These are phyloP conservation scores for Sebastes flavidus DNA, from an alignment of 2,797 vertebrate genomes.

Conservation along the genomic window DNA sequence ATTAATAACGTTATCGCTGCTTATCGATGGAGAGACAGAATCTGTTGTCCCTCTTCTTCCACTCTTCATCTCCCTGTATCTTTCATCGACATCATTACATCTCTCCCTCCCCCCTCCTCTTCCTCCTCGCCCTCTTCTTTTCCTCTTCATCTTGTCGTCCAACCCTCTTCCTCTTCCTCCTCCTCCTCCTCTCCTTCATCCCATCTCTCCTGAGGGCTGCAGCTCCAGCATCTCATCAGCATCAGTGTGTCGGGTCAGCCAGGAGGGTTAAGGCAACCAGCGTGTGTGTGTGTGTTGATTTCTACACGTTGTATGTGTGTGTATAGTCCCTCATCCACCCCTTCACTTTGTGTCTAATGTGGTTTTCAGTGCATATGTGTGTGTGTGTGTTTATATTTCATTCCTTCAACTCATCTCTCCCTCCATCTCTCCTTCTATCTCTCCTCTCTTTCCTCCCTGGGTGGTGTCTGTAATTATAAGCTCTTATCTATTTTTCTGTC, in stretches of 20 bases:
- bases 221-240: slow-evolving; percentile 72
- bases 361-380: not conserved
- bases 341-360: not conserved
- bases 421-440: slow-evolving; percentile 2
- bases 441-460: slow-evolving; percentile 37
- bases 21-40: not conserved
- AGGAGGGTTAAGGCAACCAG: slow-evolving; percentile 19
- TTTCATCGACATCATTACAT: slow-evolving; percentile 54
- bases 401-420: slow-evolving; percentile 28
- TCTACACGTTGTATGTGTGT: not conserved
- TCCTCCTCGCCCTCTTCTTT: slow-evolving; percentile 26
- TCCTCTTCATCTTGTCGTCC: slow-evolving; percentile 46
- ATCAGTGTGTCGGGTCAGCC: slow-evolving; percentile 67
- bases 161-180: slow-evolving; percentile 1
- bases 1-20: slow-evolving; percentile 15
- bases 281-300: slow-evolving; percentile 2
- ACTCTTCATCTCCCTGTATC: not conserved
- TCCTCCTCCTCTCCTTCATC: slow-evolving; percentile 24
- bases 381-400: slow-evolving; percentile 21
- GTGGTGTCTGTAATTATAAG: slow-evolving; percentile 76
- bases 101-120: slow-evolving; percentile 11
- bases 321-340: not conserved
- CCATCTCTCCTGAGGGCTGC: slow-evolving; percentile 61
- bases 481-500: slow-evolving; percentile 73
- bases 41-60: not conserved